These are phyloP conservation scores for Falcunculus frontatus DNA, from an alignment of 2,113 vertebrate species.

Conservation along the genomic window DNA sequence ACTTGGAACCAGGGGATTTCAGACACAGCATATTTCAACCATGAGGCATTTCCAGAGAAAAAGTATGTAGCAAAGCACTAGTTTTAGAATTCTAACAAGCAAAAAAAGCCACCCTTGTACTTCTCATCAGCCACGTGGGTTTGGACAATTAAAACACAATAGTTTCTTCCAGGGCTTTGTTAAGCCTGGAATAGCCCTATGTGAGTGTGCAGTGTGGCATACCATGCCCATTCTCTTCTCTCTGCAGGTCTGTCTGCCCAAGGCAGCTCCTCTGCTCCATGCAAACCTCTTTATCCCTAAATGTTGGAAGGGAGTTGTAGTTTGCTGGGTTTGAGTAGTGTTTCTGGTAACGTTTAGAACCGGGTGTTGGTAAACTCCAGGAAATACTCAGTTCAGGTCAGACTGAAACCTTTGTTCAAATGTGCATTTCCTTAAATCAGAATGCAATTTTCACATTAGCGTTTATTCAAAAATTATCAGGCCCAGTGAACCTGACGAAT, in stretches of 20 bases:
- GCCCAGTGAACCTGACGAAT: not conserved
- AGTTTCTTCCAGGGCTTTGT: slow-evolving; percentile 59
- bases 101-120: not conserved
- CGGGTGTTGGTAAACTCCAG: not conserved
- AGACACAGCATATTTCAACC: not conserved
- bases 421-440: not conserved
- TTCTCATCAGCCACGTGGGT: slow-evolving; percentile 64
- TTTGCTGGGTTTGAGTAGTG: not conserved
- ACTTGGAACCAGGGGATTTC: not conserved
- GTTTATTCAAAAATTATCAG: not conserved
- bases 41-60: not conserved
- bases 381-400: not conserved
- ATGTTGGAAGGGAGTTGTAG: not conserved
- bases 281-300: not conserved
- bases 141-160: slow-evolving; percentile 69
- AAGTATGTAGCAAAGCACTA: not conserved
- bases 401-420: not conserved
- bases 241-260: slow-evolving; percentile 17
- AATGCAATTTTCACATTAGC: not conserved
- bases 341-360: not conserved
- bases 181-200: not conserved
- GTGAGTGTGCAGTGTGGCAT: slow-evolving; percentile 13
- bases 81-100: not conserved
- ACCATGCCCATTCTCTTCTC: not conserved
- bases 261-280: not conserved